phyloP scores from a whole-genome alignment of 2,113 vertebrate species.

The Vulpes vulpes region DNA sequence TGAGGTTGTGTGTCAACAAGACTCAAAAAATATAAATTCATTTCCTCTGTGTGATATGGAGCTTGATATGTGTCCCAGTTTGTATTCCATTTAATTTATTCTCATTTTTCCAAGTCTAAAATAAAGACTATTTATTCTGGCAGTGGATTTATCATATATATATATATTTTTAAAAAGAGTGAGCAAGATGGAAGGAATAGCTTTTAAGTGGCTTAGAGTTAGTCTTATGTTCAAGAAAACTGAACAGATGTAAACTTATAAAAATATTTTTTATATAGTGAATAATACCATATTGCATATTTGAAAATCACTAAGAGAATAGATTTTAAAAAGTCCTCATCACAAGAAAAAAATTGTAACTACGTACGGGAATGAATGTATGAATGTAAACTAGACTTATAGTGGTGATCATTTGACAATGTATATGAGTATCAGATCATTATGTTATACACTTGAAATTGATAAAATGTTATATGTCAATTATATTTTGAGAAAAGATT shows the following conservation, averaged over 20 bases:
- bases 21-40: not conserved
- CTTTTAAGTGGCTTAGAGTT: conserved; percentile 57
- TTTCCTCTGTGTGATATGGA: not conserved
- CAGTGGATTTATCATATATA: not conserved
- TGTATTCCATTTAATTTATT: not conserved
- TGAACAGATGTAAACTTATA: conserved; percentile 1
- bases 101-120: not conserved
- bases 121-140: not conserved
- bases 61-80: not conserved
- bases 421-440: not conserved
- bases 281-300: not conserved
- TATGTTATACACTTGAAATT: not conserved
- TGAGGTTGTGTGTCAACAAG: not conserved
- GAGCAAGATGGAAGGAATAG: not conserved
- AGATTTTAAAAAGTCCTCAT: not conserved
- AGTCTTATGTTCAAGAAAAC: not conserved
- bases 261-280: no score
- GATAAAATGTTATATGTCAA: not conserved
- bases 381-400: not conserved
- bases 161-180: not conserved
- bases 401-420: not conserved
- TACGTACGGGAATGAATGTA: not conserved
- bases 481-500: not conserved
- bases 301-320: not conserved
- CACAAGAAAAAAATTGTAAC: not conserved